Conservation (phyloP, 1,140 invertebrate genomes). For the Sminthurides bifidus region DNA sequence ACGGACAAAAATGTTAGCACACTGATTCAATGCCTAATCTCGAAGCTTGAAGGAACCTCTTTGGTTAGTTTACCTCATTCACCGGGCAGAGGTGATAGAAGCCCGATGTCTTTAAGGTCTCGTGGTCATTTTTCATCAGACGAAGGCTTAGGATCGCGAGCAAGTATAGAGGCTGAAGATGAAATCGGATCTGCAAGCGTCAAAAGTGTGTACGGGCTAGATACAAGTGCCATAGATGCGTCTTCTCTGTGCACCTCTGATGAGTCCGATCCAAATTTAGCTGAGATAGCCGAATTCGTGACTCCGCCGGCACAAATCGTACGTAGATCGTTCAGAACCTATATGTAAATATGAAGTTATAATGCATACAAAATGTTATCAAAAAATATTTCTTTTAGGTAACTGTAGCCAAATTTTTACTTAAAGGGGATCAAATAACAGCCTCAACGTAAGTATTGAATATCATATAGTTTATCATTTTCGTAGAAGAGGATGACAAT, state of each 20-base stretch:
- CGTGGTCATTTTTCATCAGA: not conserved
- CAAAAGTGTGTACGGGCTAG: slow-evolving; percentile 21
- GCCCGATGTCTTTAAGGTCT: not conserved
- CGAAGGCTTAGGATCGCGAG: not conserved
- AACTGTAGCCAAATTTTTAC: too few relatives aligned
- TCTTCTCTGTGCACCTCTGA: slow-evolving; percentile 11
- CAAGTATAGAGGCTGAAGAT: slow-evolving; percentile 12
- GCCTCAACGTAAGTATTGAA: too few relatives aligned
- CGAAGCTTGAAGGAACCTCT: slow-evolving; percentile 7
- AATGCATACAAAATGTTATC: too few relatives aligned
- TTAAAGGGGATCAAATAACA: too few relatives aligned
- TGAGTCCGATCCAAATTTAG: slow-evolving; percentile 3
- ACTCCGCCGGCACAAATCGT: slow-evolving; percentile 12
- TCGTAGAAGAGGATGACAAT: too few relatives aligned
- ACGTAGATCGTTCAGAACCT: not conserved
- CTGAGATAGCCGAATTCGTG: slow-evolving; percentile 15
- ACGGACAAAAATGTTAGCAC: too few relatives aligned
- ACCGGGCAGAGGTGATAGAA: not conserved
- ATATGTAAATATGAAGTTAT: too few relatives aligned
- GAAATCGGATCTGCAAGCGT: not conserved
- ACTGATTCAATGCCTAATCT: slow-evolving; percentile 2
- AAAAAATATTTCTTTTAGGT: too few relatives aligned
- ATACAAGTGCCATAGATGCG: slow-evolving; percentile 25
- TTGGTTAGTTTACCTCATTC: not conserved
- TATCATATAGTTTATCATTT: too few relatives aligned